Base-by-base conservation (phyloP, 2,888 invertebrate genomes). In the Mythimna lalbum region DNA sequence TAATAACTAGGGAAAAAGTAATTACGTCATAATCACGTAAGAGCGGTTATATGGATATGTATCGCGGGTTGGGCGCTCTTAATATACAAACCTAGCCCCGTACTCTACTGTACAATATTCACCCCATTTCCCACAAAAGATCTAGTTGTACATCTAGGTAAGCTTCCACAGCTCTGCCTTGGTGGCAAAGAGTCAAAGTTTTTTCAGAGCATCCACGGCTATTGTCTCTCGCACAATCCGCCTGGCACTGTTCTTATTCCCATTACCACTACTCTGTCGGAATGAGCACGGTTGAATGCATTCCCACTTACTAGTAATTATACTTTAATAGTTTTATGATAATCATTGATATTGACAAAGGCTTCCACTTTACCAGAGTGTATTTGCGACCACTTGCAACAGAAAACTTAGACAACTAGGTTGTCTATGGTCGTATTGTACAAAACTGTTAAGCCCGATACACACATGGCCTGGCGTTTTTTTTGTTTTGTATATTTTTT, bases 151-250 rank as follows among this genome's bases (percentile, higher is more conserved):
- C 52, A 62, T 57, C 50, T 73, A 61, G 56, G 63, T 63, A 67
- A 66, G 55, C 59, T 72, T 63, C 57, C 55, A 67, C 50, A n/a
- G 62, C 47, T 10, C 39, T 36, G 56, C 21, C 52, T 53, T 61
- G 69, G 47, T 52, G 53, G 49, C 63, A 61, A 60, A 72, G 59
- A 83, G 76, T 81, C 84, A 76, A 84, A 86, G 86, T 85, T 86
- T 89, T 89, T 86, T 80, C 83, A 75, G 72, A 60, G 52, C 60
- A 31, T 47, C 63, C 63, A 59, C 55, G 43, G 78, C 82, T 63
- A 87, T 89, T 91, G 88, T 91, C 72, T 82, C 63, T n/a, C 69
- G 72, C 71, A 89, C 87, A 88, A 87, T 87, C 80, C 83, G 76
- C 76, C 73, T 80, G 81, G 73, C 81, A 63, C 78, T 68, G 78